phyloP scores from a whole-genome alignment of 2,888 invertebrate genomes.

The Callyntrura guangdongensis region DNA sequence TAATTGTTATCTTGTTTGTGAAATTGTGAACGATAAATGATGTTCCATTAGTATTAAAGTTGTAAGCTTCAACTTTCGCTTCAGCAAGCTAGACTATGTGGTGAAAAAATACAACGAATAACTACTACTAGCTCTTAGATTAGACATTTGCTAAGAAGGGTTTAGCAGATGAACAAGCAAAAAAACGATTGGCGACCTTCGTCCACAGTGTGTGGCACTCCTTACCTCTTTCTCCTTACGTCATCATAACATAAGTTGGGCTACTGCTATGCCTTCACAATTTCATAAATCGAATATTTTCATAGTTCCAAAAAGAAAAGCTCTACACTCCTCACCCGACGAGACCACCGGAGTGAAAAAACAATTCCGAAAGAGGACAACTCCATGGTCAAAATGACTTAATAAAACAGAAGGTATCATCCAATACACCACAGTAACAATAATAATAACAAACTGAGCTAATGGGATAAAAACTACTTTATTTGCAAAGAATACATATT shows the following conservation, averaged over 20 bases:
- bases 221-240: conserved; percentile 69
- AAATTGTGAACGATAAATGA: too few relatives aligned
- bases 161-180: not conserved
- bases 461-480: too few relatives aligned
- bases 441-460: not conserved
- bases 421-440: not conserved
- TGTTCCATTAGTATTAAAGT: too few relatives aligned
- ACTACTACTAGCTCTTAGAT: not conserved
- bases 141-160: too few relatives aligned
- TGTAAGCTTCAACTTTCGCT: too few relatives aligned
- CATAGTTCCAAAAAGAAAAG: too few relatives aligned
- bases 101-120: too few relatives aligned
- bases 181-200: conserved; percentile 53
- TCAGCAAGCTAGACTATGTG: too few relatives aligned
- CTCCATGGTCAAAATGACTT: not conserved
- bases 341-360: not conserved
- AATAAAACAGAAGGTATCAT: conserved; percentile 6
- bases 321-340: not conserved
- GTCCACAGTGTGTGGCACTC: conserved; percentile 65
- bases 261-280: conserved; percentile 5
- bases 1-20: not conserved
- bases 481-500: too few relatives aligned
- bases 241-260: conserved; percentile 63
- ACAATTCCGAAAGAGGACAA: not conserved
- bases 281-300: not conserved